Conservation (phyloP, 2,797 vertebrate species). For the Hoplostethus atlanticus region DNA sequence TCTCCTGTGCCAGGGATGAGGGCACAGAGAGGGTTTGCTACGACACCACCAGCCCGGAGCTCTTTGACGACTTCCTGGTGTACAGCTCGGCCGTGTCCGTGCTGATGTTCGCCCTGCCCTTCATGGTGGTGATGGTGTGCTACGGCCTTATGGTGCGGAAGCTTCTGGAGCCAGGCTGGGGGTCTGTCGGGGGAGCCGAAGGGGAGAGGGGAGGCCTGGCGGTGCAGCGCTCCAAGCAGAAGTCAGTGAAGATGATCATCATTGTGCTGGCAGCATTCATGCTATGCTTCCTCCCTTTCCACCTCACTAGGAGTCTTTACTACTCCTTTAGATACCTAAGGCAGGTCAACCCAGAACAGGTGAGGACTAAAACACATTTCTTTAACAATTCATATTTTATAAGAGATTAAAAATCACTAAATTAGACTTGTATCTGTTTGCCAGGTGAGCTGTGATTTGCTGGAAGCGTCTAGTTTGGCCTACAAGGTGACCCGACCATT, state of each 20-base stretch:
- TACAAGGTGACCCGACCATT: conserved; percentile 95
- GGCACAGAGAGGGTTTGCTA: conserved; percentile 84
- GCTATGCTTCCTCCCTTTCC: conserved; percentile 96
- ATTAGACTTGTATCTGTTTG: conserved; percentile 15
- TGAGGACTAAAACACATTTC: conserved; percentile 28
- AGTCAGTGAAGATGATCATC: conserved; percentile 95
- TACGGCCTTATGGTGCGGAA: conserved; percentile 91
- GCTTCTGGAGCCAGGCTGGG: conserved; percentile 84
- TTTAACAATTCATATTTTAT: neutral
- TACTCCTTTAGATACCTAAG: conserved; percentile 91
- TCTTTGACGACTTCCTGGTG: conserved; percentile 90
- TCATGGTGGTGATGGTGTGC: conserved; percentile 90
- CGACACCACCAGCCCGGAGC: conserved; percentile 91
- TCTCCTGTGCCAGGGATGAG: conserved; percentile 46
- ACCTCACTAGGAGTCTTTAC: conserved; percentile 93
- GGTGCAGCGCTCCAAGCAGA: conserved; percentile 88
- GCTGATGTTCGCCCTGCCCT: conserved; percentile 91
- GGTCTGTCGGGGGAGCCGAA: conserved; percentile 4
- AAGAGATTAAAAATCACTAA: neutral
- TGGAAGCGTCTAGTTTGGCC: conserved; percentile 89
- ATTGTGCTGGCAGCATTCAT: conserved; percentile 91
- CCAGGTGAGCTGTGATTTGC: conserved; percentile 86
- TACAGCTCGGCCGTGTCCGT: conserved; percentile 92
- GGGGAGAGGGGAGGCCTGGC: conserved; percentile 66
- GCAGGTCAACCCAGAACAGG: conserved; percentile 69